Conservation (phyloP, 1,140 invertebrate genomes). For the Neotoxoptera formosana region DNA sequence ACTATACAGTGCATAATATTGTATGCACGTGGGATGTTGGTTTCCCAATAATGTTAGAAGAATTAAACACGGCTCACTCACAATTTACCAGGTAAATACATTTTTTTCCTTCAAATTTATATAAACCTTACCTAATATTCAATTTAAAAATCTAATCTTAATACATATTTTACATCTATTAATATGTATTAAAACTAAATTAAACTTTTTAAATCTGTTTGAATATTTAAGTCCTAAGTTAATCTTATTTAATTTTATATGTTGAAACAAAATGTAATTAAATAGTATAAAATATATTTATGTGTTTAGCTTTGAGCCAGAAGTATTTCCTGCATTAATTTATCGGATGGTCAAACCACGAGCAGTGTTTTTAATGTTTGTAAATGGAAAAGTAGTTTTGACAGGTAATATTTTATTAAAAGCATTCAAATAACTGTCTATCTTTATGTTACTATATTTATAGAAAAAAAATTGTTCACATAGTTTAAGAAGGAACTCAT, state of each 20-base stretch:
- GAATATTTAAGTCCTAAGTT: neutral
- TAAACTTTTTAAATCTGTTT: neutral
- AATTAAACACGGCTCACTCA: constrained; percentile 90
- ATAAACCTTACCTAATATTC: neutral
- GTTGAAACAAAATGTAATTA: neutral
- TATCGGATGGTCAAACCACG: constrained; percentile 97
- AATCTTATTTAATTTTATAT: neutral
- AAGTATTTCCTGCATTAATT: constrained; percentile 95
- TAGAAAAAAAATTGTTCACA: too few species aligned
- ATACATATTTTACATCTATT: neutral
- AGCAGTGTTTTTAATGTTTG: constrained; percentile 95
- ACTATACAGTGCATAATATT: constrained; percentile 99
- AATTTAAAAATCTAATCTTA: too few species aligned
- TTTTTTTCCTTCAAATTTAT: constrained; percentile 15
- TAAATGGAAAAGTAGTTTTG: constrained; percentile 96
- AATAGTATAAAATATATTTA: constrained; percentile 16
- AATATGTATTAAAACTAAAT: neutral
- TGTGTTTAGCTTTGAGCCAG: constrained; percentile 78
- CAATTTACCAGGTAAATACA: constrained; percentile 85
- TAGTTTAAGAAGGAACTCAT: neutral
- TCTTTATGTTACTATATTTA: neutral
- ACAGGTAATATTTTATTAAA: constrained; percentile 72
- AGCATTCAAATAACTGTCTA: neutral
- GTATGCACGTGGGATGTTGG: constrained; percentile 97
- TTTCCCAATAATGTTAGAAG: constrained; percentile 97